Percentiles rank a stretch among this genome's conserved stretches.
These are phyloP conservation scores for Callipepla squamata DNA, from an alignment of 2,113 vertebrate species.

Conservation along the genomic window DNA sequence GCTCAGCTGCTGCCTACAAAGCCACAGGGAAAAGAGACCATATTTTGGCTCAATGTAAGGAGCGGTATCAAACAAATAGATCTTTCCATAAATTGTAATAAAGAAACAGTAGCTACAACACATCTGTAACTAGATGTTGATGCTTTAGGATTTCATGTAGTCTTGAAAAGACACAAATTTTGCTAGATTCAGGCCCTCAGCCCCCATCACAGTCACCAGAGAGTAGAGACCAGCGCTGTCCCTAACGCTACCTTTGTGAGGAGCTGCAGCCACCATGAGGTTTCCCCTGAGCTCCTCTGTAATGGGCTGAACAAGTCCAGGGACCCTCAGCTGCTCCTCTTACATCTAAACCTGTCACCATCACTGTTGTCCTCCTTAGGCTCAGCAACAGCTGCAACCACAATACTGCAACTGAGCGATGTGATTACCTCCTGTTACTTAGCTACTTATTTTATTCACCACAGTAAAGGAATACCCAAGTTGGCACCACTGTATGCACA, in stretches of 20 bases:
- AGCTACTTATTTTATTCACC: not conserved
- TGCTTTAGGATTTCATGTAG: not conserved
- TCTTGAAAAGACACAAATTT: not conserved
- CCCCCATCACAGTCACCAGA: not conserved
- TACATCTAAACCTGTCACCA: not conserved
- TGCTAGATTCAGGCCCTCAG: accelerated
- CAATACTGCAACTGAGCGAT: not conserved
- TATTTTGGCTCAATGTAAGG: not conserved
- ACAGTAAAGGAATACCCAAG: not conserved
- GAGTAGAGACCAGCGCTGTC: not conserved
- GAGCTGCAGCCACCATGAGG: not conserved
- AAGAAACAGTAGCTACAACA: not conserved
- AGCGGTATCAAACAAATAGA: not conserved
- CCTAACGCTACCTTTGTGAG: not conserved
- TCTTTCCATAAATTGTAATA: not conserved
- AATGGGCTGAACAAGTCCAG: not conserved
- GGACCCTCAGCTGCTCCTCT: not conserved
- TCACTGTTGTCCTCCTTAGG: not conserved
- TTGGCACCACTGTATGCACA: not conserved
- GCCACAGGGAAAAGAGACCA: not conserved
- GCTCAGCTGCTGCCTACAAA: not conserved
- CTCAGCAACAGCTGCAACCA: not conserved
- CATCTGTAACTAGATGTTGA: not conserved
- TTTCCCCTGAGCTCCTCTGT: not conserved
- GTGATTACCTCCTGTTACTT: not conserved